Evolutionary conservation across 2,797 vertebrate genomes (phyloP).

Genomic region (Cryptoblepharus egeriae): DNA sequence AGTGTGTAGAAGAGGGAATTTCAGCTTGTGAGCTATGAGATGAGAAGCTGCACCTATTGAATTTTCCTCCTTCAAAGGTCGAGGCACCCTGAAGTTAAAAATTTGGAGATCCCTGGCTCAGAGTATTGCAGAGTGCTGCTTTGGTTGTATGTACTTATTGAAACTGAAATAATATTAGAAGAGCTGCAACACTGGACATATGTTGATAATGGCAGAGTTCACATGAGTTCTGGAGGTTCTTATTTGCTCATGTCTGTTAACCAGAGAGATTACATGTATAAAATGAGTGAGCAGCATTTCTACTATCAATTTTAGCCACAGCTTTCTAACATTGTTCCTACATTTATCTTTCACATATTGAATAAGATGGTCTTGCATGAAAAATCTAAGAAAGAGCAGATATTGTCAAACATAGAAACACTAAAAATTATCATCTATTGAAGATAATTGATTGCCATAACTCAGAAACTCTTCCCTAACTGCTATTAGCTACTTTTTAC

Average conservation of each 20-base stretch:
- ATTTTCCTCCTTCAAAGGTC: too few species aligned
- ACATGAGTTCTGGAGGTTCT: constrained; percentile 4
- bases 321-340: background rate
- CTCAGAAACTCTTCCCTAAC: background rate
- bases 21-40: too few species aligned
- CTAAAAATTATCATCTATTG: background rate
- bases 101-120: too few species aligned
- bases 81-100: too few species aligned
- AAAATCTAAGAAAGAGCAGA: background rate
- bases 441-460: background rate
- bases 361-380: background rate
- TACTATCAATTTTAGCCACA: background rate
- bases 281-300: background rate
- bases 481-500: background rate
- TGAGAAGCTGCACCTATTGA: too few species aligned
- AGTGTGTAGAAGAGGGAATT: too few species aligned
- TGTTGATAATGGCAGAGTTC: background rate
- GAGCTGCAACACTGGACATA: background rate
- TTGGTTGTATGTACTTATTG: background rate
- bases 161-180: background rate
- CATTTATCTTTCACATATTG: background rate
- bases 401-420: background rate
- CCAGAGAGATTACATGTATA: background rate
- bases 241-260: background rate
- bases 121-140: background rate